A percentile compares a stretch with the other conserved stretches of the same genome.
phyloP scores from a whole-genome alignment of 2,113 vertebrate species.

The Salvelinus alpinus region DNA sequence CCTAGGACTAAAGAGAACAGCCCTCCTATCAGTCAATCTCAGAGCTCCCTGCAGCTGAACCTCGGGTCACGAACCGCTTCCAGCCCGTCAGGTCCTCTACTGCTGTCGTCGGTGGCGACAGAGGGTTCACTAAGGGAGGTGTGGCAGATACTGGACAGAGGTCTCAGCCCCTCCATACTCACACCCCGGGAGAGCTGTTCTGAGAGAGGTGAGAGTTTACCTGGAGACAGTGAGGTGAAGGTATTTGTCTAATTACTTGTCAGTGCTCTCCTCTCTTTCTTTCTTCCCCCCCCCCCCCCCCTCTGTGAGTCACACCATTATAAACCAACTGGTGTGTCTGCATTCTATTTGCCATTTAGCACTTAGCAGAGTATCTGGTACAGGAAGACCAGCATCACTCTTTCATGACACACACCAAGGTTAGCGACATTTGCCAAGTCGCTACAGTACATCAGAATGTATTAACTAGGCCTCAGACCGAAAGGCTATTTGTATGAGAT shows the following conservation, averaged over 20 bases:
- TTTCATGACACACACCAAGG: background rate
- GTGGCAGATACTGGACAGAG: constrained; percentile 77
- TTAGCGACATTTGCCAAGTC: background rate
- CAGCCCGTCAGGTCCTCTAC: constrained; percentile 25
- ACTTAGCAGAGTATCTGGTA: background rate
- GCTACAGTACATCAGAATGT: background rate
- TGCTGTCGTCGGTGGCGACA: constrained; percentile 62
- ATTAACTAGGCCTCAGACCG: background rate
- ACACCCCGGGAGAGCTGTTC: constrained; percentile 47
- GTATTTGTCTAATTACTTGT: too few relatives aligned
- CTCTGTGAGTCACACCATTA: background rate
- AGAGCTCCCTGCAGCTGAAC: constrained; percentile 9
- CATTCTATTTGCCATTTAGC: background rate
- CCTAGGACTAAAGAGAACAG: constrained; percentile 55
- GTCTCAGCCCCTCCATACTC: constrained; percentile 67
- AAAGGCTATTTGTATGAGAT: background rate
- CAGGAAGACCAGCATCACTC: constrained; percentile 15
- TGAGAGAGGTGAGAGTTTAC: constrained; percentile 63
- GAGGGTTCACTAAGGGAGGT: constrained; percentile 72
- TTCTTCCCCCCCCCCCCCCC: background rate
- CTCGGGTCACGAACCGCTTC: background rate
- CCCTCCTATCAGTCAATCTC: constrained; percentile 28
- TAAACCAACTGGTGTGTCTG: constrained; percentile 2
- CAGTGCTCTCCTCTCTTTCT: background rate
- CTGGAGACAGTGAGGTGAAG: background rate